Conservation (phyloP, 2,888 invertebrate genomes). For the Eugnorisma glareosa region DNA sequence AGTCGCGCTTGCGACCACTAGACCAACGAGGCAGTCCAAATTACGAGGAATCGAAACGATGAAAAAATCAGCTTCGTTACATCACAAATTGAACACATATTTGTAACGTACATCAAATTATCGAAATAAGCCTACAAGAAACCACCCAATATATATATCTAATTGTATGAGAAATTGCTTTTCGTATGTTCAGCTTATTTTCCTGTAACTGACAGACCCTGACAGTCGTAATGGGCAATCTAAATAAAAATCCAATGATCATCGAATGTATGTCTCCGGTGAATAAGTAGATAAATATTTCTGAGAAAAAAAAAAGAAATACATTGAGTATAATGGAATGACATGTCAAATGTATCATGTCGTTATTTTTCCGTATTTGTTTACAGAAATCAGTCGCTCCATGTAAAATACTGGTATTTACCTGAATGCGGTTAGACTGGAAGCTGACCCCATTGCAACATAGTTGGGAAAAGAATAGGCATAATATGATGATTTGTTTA, state of each 20-base stretch:
- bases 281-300: slow-evolving; percentile 18
- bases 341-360: slow-evolving; percentile 13
- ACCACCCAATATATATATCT: slow-evolving; percentile 63
- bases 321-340: neutral
- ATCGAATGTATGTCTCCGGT: slow-evolving; percentile 28
- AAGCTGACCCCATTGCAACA: neutral
- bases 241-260: slow-evolving; percentile 49
- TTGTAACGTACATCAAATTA: slow-evolving; percentile 29
- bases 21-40: too few species aligned
- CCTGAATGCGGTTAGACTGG: too few species aligned
- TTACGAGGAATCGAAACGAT: neutral
- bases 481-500: neutral
- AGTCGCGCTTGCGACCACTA: too few species aligned
- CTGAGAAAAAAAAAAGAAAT: slow-evolving; percentile 14
- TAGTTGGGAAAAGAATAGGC: neutral
- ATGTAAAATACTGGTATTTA: too few species aligned
- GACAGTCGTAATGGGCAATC: slow-evolving; percentile 40
- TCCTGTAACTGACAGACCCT: slow-evolving; percentile 35
- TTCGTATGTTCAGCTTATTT: slow-evolving; percentile 48
- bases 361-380: neutral
- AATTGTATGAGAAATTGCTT: slow-evolving; percentile 70
- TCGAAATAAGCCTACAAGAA: slow-evolving; percentile 31
- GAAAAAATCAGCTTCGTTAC: slow-evolving; percentile 3
- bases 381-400: neutral
- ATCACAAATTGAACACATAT: slow-evolving; percentile 20